Evolutionary conservation across 2,113 vertebrate genomes (phyloP), one percentile per base, ranked within the genome.

Genomic region (Sceloporus tristichus): DNA sequence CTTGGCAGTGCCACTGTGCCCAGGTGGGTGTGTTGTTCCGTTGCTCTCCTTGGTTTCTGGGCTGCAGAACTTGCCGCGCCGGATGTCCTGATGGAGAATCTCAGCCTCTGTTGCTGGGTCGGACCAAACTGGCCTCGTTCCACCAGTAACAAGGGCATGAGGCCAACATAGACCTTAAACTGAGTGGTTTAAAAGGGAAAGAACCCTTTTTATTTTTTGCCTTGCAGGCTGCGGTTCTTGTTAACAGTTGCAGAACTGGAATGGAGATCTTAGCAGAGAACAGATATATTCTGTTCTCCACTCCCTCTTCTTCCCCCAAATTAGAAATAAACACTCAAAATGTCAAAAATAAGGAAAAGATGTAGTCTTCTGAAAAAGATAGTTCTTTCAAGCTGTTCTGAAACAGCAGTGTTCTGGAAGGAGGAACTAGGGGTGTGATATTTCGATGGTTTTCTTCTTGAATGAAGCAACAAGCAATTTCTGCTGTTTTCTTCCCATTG

Each of bases 361-460:
- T 40, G 21, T n/a, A 5, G 18, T 3, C 3, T 1, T 40, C 75
- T 5, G 11, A 5, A 34, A 66, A 1, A 38, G 34, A 42, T 54
- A 27, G 1, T 7, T 1, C 6, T 6, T 19, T 38, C n/a, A 0
- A 6, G 25, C 42, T 11, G 2, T 21, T 75, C n/a, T 56, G 11
- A 8, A 23, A 1, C 3, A 23, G 2, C 68, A 8, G 29, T 27
- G 10, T 82, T 34, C 18, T 34, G 34, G 27, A 82, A 27, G 27
- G 7, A 66, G 19, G 54, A n/a, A 29, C 3, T 1, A 62, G 16
- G 59, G 59, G 18, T 62, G 59, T 18, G 1, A 13, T 68, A 21
- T 1, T 42, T 27, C 14, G 25, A 27, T 25, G 18, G 18, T 48
- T 48, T 48, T 48, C 48, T 48, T 48, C 48, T 48, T 48, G 48